A percentile compares a stretch with the other conserved stretches of the same genome.
Evolutionary conservation across 2,797 vertebrate genomes (phyloP).

Genomic region (Sebastes diaconus): DNA sequence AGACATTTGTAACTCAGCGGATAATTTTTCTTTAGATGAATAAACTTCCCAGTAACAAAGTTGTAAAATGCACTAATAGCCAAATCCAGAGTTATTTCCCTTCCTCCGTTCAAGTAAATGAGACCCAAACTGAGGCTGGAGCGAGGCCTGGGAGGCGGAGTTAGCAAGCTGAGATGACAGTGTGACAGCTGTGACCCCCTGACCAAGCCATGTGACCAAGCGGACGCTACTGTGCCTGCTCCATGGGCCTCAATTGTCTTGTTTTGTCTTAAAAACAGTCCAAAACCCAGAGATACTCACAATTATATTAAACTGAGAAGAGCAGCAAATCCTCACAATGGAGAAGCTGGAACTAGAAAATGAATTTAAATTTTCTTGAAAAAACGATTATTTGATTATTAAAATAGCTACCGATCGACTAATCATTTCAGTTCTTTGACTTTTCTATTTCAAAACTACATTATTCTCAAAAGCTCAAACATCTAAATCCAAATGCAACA

Average conservation of each 20-base stretch:
- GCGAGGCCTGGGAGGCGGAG: too few species aligned
- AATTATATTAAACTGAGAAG: neutral
- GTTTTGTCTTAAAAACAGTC: too few species aligned
- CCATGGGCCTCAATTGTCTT: rapidly evolving
- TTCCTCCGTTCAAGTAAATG: rapidly evolving
- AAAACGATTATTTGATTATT: neutral
- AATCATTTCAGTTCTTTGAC: neutral
- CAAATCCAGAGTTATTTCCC: too few species aligned
- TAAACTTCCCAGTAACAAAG: too few species aligned
- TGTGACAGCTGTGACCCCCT: too few species aligned
- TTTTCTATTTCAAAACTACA: neutral
- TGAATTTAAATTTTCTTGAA: neutral
- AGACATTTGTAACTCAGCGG: too few species aligned
- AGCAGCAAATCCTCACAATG: neutral
- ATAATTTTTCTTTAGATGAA: too few species aligned
- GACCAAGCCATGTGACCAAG: too few species aligned
- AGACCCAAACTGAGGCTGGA: too few species aligned
- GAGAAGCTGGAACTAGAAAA: neutral
- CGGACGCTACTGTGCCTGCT: too few species aligned
- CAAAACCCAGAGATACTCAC: neutral
- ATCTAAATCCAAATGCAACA: neutral
- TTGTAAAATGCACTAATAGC: too few species aligned
- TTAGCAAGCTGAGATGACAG: too few species aligned
- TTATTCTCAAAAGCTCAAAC: neutral
- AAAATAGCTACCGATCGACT: neutral